Evolutionary conservation across 1,140 invertebrate genomes (phyloP).

Genomic region (Drosophila varians): DNA sequence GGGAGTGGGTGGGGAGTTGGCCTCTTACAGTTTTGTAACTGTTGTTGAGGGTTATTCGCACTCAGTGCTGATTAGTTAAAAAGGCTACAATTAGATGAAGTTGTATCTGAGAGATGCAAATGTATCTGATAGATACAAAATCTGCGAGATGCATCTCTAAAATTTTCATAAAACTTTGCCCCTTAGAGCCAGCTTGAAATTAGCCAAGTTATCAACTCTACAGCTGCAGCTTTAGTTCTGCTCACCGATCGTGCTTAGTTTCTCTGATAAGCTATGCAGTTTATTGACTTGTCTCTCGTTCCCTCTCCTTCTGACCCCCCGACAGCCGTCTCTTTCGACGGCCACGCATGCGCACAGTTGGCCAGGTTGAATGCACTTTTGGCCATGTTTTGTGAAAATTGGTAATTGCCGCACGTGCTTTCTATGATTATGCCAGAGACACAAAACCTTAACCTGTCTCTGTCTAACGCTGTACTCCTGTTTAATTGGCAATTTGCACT

Average conservation of each 20-base stretch:
- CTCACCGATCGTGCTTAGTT: slow-evolving; percentile 73
- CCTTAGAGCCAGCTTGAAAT: not conserved
- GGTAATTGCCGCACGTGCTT: slow-evolving; percentile 78
- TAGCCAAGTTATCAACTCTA: slow-evolving; percentile 25
- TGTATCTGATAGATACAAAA: not conserved
- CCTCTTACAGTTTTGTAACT: slow-evolving; percentile 82
- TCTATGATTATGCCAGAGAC: slow-evolving; percentile 69
- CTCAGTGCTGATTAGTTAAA: slow-evolving; percentile 10
- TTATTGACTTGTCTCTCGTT: slow-evolving; percentile 52
- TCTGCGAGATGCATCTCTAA: not conserved
- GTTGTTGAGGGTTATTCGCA: slow-evolving; percentile 80
- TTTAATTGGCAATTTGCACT: slow-evolving; percentile 75
- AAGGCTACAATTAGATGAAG: not conserved
- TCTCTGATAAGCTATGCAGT: slow-evolving; percentile 66
- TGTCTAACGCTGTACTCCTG: slow-evolving; percentile 12
- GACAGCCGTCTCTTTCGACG: not conserved
- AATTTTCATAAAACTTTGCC: not conserved
- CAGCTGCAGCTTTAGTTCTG: slow-evolving; percentile 44
- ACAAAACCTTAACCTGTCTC: slow-evolving; percentile 31
- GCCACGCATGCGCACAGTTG: slow-evolving; percentile 77
- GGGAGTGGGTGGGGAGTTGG: slow-evolving; percentile 8
- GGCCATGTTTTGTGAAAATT: slow-evolving; percentile 75
- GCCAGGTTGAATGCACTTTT: slow-evolving; percentile 73
- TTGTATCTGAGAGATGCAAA: not conserved
- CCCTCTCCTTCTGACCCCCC: slow-evolving; percentile 2